Percentiles rank a stretch among this genome's conserved stretches.
Evolutionary conservation across 2,797 vertebrate species (phyloP).

Genomic region (Falco naumanni): DNA sequence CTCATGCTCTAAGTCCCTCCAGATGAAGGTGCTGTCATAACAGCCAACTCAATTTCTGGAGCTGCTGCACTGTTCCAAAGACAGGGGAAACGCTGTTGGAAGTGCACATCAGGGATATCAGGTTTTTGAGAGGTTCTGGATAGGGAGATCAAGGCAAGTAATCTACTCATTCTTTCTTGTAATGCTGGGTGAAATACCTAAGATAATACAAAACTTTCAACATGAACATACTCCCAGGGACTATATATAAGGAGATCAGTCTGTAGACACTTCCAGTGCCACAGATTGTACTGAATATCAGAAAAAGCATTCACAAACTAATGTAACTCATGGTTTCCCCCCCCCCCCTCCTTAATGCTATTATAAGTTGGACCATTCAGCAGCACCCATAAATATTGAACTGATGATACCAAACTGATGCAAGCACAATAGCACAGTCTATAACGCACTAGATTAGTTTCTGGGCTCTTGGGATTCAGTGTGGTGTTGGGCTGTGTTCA

Average conservation of each 20-base stretch:
- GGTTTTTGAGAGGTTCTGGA: not conserved
- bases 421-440: fast-evolving
- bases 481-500: not conserved
- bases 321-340: not conserved
- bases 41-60: not conserved
- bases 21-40: not conserved
- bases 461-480: not conserved
- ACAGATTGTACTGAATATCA: not conserved
- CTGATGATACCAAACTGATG: not conserved
- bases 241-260: not conserved
- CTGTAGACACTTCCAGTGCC: not conserved
- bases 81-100: not conserved
- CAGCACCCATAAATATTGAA: not conserved
- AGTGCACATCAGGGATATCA: not conserved
- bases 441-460: not conserved
- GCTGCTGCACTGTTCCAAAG: not conserved
- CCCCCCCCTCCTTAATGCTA: not conserved
- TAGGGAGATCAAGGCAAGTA: not conserved
- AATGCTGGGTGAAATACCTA: not conserved
- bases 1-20: not conserved
- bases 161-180: not conserved
- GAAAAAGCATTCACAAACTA: not conserved
- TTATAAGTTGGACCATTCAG: not conserved
- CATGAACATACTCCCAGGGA: not conserved
- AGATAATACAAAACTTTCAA: not conserved